Evolutionary conservation across 2,888 invertebrate species (phyloP), one percentile per base, ranked within the genome.

Genomic region (Zootermopsis nevadensis): DNA sequence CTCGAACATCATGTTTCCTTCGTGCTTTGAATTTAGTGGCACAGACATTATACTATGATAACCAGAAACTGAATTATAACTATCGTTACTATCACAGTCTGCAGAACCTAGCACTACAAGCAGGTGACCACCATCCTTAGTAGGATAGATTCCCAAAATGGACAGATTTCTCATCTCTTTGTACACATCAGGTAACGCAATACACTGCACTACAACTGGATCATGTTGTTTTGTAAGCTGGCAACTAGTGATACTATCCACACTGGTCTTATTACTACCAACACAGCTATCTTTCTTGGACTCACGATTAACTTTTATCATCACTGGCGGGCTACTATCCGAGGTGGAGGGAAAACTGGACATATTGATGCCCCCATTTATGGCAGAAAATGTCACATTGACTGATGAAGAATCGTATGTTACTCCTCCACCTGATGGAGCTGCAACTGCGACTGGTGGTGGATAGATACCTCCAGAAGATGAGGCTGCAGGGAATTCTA

Each of bases 101-200:
- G 88, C 89, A 2, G 91, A 91, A 80, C 82, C 80, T 81, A 93
- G 88, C 3, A 93, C 91, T 0, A 94, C 93, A 76, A 96, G 89
- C 82, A 96, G 87, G 88, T 94, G 94, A 84, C 92, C 91, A 85
- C 94, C 93, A 87, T 95, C 94, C 85, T 93, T 92, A 0, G 94
- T 94, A 0, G 95, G 94, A 83, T 94, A 87, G 72, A 96, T 91
- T 86, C 94, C 93, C 0, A 92, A 91, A 27, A 94, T 91, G 86
- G 90, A 91, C 76, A 93, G 89, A 86, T 92, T 91, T 69, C 91
- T 90, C 82, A 89, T 89, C 31, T 91, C 88, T 84, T 90, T 91
- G 84, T 92, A 89, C 82, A 89, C 89, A 8, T 90, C 86, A 24
- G 93, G 93, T 85, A 93, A 89, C 86, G 89, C 89, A 35, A 93